Evolutionary conservation across 1,140 invertebrate genomes (phyloP).

Genomic region (Neodiprion virginianus): DNA sequence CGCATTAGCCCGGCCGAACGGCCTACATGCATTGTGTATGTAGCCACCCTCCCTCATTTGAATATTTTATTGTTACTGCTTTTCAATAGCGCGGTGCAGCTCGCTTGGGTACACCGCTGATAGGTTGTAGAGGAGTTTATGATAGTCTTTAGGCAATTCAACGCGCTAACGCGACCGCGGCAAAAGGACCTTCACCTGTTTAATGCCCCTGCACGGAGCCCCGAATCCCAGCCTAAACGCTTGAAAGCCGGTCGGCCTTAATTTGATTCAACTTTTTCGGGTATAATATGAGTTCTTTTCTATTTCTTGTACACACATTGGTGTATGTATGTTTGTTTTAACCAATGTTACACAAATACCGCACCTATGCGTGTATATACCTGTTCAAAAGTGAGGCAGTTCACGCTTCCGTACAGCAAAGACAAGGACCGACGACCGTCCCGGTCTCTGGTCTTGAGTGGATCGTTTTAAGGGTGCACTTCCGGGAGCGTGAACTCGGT

Average conservation of each 20-base stretch:
- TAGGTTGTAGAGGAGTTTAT: not conserved
- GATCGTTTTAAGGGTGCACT: not conserved
- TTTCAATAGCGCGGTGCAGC: constrained; percentile 30
- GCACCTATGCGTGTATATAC: too few relatives aligned
- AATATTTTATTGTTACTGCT: constrained; percentile 47
- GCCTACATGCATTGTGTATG: not conserved
- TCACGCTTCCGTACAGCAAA: too few relatives aligned
- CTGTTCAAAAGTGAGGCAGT: too few relatives aligned
- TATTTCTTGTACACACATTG: too few relatives aligned
- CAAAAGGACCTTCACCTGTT: not conserved
- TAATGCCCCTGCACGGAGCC: not conserved
- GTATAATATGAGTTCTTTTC: too few relatives aligned
- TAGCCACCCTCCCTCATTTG: constrained; percentile 32
- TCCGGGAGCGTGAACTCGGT: not conserved
- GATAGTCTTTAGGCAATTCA: not conserved
- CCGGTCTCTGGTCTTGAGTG: too few relatives aligned
- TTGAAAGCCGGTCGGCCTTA: too few relatives aligned
- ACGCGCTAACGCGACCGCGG: not conserved
- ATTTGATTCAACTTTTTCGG: too few relatives aligned
- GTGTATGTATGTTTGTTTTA: too few relatives aligned
- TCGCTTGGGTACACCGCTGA: not conserved
- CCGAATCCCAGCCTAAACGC: too few relatives aligned
- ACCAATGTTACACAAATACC: too few relatives aligned
- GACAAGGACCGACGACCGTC: too few relatives aligned
- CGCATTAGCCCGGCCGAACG: not conserved